Base-by-base conservation (phyloP, 2,113 vertebrate genomes). In the Eleginops maclovinus region DNA sequence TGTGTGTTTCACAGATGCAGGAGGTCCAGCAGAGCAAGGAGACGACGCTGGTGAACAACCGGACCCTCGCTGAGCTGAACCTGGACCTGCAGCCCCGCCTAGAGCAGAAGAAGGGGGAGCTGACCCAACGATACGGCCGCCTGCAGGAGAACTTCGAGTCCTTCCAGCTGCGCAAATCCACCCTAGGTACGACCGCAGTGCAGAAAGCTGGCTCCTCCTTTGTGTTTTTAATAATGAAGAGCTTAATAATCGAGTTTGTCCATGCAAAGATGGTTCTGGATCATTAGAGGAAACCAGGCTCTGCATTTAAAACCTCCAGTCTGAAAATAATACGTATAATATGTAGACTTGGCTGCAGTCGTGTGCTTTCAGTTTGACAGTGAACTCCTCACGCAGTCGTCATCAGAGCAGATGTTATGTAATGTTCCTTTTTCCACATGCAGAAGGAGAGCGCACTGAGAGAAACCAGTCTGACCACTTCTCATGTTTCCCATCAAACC, bases 1-100 rank as follows among this genome's bases (percentile, higher is more conserved):
- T 62, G 0, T 41, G 5, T 61, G 0, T 50, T 41, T 7, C 24
- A 55, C 80, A 99, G 98, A 94, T 96, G 66, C 96, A 96, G 83
- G 96, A 93, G 0, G 92, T 99, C 72, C 97, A 99, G 84, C 95
- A 97, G 72, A 97, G 83, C 93, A 99, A 99, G 84, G 96, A 98
- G 75, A 95, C 91, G 93, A 99, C 96, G 0, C 92, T 98, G 15
- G 96, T 93, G 84, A 95, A 94, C 89, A 99, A 99, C 92, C 95
- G 97, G 49, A 96, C 94, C 49, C 94, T 99, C 89, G 98, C 98
- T 1, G 97, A 99, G 77, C 95, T 93, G 28, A 99, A 99, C 91
- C 96, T 99, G 3, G 53, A 93, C 62, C 97, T 97, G 82, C 98
- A 98, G 92, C 98, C 98, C 11, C 93, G 87, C 46, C 72, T 99